Evolutionary conservation across 1,140 invertebrate genomes (phyloP).

Genomic region (Bombyx mandarina): DNA sequence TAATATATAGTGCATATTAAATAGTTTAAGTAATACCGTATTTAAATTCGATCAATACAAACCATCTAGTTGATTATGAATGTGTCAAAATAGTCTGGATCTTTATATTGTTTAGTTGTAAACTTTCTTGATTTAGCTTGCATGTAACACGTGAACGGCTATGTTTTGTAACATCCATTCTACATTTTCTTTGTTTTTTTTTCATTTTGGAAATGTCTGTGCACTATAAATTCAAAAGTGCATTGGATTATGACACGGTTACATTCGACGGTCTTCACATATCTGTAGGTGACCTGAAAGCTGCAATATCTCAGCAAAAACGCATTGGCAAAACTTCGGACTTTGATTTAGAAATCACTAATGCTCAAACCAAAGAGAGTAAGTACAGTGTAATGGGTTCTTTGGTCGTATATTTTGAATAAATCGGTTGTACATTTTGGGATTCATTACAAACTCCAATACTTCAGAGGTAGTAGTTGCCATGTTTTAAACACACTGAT

Average conservation of each 20-base stretch:
- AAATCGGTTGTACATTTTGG: not conserved
- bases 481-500: not conserved
- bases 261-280: constrained; percentile 98
- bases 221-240: constrained; percentile 98
- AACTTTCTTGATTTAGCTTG: not conserved
- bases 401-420: not conserved
- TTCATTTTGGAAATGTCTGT: constrained; percentile 84
- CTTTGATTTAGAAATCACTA: constrained; percentile 96
- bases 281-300: constrained; percentile 94
- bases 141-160: constrained; percentile 22
- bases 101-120: not conserved
- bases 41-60: too few species aligned
- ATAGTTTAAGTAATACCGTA: too few species aligned
- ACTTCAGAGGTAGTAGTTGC: not conserved
- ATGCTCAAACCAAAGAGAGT: constrained; percentile 98
- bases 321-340: constrained; percentile 93
- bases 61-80: too few species aligned
- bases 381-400: constrained; percentile 25
- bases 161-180: constrained; percentile 37
- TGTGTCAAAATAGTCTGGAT: not conserved
- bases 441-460: not conserved
- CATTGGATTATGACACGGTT: constrained; percentile 94
- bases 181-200: constrained; percentile 29
- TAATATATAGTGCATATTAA: too few species aligned
- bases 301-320: constrained; percentile 95